phyloP scores from a whole-genome alignment of 2,888 invertebrate species.

The Synergus gifuensis region DNA sequence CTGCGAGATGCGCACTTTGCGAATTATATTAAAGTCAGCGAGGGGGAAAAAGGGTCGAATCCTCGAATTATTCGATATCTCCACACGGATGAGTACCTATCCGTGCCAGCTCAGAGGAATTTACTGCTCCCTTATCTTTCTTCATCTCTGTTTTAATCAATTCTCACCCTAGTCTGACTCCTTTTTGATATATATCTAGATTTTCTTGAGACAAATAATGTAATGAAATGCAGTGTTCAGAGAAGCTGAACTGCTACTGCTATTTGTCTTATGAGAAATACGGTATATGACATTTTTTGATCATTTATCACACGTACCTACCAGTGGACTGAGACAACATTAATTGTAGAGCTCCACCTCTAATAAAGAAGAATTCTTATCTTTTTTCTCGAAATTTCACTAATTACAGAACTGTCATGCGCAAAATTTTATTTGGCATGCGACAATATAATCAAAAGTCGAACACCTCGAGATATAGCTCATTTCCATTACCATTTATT shows the following conservation, averaged over 20 bases:
- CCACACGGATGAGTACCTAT: neutral
- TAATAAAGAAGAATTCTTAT: no score
- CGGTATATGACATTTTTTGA: no score
- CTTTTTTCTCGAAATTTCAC: no score
- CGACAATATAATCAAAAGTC: no score
- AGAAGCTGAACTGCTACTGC: neutral
- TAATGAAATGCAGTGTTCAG: neutral
- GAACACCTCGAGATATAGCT: no score
- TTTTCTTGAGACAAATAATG: neutral
- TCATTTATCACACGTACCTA: no score
- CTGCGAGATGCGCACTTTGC: neutral
- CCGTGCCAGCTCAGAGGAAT: neutral
- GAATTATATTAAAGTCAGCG: neutral
- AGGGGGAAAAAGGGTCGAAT: neutral
- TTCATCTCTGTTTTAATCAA: neutral
- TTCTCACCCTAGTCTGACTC: neutral
- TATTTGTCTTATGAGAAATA: no score
- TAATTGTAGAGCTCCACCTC: no score
- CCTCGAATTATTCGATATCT: neutral
- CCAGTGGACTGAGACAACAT: no score
- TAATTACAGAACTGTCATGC: no score
- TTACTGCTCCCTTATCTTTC: neutral
- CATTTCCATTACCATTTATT: neutral
- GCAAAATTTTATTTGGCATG: no score
- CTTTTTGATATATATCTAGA: neutral